Evolutionary conservation across 2,113 vertebrate genomes (phyloP).

Genomic region (Scatophagus argus): DNA sequence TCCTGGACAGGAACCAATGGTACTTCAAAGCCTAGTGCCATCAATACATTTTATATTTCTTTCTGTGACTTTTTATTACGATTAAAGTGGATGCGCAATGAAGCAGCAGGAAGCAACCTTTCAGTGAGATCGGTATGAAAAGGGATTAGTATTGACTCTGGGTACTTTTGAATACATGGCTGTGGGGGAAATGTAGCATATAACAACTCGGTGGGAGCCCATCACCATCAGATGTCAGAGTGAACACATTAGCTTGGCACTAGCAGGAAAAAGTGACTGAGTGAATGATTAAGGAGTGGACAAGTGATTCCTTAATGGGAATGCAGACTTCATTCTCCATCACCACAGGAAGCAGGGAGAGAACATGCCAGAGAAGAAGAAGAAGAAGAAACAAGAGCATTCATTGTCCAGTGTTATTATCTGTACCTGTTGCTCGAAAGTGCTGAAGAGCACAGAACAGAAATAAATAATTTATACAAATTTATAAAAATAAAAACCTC

Average conservation of each 20-base stretch:
- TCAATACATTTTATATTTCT: constrained; percentile 12
- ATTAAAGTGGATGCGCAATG: constrained; percentile 19
- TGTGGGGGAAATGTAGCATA: constrained; percentile 36
- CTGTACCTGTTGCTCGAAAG: not conserved
- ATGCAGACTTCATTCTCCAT: constrained; percentile 11
- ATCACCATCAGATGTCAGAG: not conserved
- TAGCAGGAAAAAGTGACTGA: constrained; percentile 15
- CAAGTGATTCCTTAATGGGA: constrained; percentile 2
- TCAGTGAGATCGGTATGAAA: constrained; percentile 17
- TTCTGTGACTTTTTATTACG: constrained; percentile 27
- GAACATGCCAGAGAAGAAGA: not conserved
- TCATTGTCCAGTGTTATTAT: not conserved
- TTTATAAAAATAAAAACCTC: not conserved
- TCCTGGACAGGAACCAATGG: not conserved
- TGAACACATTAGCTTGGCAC: constrained; percentile 21
- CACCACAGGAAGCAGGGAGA: not conserved
- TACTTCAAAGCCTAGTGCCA: not conserved
- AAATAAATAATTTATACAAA: constrained; percentile 23
- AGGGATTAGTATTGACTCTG: constrained; percentile 19
- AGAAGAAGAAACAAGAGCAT: not conserved
- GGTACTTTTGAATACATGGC: constrained; percentile 21
- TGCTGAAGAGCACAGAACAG: not conserved
- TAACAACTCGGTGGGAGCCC: constrained; percentile 25
- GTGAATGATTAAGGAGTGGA: constrained; percentile 5
- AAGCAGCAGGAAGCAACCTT: constrained; percentile 47